phyloP scores from a whole-genome alignment of 2,888 invertebrate species.

The Yponomeuta plumbellus region DNA sequence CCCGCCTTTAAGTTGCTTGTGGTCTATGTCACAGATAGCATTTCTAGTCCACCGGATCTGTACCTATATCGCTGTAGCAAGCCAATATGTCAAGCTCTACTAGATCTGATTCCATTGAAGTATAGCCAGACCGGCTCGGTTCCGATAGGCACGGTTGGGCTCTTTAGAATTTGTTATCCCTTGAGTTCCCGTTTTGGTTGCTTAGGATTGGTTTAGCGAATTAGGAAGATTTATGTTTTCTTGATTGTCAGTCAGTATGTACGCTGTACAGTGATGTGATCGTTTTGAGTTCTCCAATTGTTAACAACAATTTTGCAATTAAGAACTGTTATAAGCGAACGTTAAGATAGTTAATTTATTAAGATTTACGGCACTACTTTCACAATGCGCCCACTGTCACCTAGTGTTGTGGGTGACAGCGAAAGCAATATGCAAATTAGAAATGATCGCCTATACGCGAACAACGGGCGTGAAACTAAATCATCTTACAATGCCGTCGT shows the following conservation, averaged over 20 bases:
- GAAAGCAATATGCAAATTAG: slow-evolving; percentile 48
- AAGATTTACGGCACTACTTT: slow-evolving; percentile 40
- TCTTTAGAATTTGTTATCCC: background rate
- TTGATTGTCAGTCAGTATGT: too few species aligned
- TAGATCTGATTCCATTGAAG: slow-evolving; percentile 14
- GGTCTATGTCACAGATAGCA: slow-evolving; percentile 7
- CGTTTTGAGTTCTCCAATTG: background rate
- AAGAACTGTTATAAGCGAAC: background rate
- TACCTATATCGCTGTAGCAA: slow-evolving; percentile 1
- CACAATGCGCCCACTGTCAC: slow-evolving; percentile 52
- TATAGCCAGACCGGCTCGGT: slow-evolving; percentile 3
- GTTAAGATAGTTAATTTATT: background rate
- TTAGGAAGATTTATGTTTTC: background rate
- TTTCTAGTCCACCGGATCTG: slow-evolving; percentile 14
- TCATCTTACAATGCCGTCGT: background rate
- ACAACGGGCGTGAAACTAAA: background rate
- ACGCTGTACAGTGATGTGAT: background rate
- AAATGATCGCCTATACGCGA: background rate
- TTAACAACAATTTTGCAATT: background rate
- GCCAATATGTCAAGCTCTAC: slow-evolving; percentile 17
- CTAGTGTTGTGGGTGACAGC: slow-evolving; percentile 38
- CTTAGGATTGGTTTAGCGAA: background rate
- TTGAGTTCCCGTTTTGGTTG: background rate
- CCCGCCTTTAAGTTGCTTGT: slow-evolving; percentile 22
- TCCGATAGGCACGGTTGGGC: background rate